Conservation (phyloP, 2,888 invertebrate species). For the Cheiracanthium punctorium region DNA sequence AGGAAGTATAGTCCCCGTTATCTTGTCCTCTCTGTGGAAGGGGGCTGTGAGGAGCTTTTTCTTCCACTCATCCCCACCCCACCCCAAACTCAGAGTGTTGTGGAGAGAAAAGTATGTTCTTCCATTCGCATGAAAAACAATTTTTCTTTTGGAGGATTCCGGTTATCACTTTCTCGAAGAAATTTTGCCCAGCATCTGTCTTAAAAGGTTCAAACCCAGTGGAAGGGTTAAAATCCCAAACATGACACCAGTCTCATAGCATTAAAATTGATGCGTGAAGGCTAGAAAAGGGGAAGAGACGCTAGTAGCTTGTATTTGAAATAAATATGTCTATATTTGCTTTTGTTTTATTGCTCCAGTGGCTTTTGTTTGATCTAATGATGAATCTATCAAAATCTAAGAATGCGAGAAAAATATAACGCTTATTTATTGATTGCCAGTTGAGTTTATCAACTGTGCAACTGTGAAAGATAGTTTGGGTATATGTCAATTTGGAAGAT, state of each 20-base stretch:
- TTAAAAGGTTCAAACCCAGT: neutral
- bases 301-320: no score
- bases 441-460: no score
- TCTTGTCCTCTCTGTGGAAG: neutral
- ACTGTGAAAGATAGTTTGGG: no score
- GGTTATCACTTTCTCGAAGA: neutral
- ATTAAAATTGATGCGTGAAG: neutral
- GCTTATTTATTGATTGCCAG: no score
- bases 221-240: neutral
- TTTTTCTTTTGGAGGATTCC: conserved; percentile 29
- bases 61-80: neutral
- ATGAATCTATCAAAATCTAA: no score
- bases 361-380: no score
- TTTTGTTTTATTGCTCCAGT: no score
- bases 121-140: conserved; percentile 48
- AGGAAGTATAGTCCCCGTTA: neutral
- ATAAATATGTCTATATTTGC: no score
- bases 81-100: neutral
- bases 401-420: no score
- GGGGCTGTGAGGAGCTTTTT: neutral
- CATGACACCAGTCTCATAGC: neutral
- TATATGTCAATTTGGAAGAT: no score
- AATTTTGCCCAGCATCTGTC: neutral
- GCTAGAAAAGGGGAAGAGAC: neutral
- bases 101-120: conserved; percentile 22